A percentile compares a stretch with the other conserved stretches of the same genome.
These are phyloP conservation scores for Electrophaes corylata DNA, from an alignment of 2,888 invertebrate genomes.

Conservation along the genomic window DNA sequence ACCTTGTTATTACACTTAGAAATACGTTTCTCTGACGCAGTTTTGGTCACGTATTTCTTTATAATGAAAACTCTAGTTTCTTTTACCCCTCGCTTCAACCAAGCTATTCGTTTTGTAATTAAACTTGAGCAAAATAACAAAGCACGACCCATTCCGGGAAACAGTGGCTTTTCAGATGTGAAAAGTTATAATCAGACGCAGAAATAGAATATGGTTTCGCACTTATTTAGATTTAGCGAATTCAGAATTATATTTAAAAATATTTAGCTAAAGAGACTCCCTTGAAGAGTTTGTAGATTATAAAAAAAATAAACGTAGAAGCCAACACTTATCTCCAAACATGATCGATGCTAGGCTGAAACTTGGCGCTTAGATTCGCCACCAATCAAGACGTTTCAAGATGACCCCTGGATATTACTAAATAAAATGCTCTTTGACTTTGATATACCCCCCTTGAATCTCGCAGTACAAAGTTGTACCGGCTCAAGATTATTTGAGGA, in stretches of 20 bases:
- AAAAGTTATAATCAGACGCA: constrained; percentile 10
- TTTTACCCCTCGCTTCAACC: constrained; percentile 13
- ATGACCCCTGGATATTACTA: no score
- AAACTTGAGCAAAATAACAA: constrained; percentile 27
- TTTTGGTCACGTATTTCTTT: constrained; percentile 34
- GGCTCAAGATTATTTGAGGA: no score
- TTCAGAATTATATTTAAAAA: not conserved
- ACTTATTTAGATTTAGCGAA: not conserved
- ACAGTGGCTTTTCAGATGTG: constrained; percentile 17
- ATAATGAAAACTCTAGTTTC: constrained; percentile 35
- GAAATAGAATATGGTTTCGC: not conserved
- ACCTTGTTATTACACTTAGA: constrained; percentile 19
- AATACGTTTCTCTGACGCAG: constrained; percentile 24
- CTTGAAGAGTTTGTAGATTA: no score
- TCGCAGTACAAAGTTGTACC: no score
- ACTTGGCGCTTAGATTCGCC: no score
- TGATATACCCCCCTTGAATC: no score
- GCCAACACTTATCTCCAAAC: no score
- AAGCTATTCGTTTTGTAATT: constrained; percentile 18
- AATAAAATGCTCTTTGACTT: no score
- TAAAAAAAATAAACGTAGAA: no score
- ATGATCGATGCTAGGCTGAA: no score
- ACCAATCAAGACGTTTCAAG: no score
- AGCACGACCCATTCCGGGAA: constrained; percentile 8
- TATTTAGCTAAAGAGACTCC: not conserved